A percentile compares a stretch with the other conserved stretches of the same genome.
Conservation (phyloP, 2,113 vertebrate species). For the Ceyx melanurus region DNA sequence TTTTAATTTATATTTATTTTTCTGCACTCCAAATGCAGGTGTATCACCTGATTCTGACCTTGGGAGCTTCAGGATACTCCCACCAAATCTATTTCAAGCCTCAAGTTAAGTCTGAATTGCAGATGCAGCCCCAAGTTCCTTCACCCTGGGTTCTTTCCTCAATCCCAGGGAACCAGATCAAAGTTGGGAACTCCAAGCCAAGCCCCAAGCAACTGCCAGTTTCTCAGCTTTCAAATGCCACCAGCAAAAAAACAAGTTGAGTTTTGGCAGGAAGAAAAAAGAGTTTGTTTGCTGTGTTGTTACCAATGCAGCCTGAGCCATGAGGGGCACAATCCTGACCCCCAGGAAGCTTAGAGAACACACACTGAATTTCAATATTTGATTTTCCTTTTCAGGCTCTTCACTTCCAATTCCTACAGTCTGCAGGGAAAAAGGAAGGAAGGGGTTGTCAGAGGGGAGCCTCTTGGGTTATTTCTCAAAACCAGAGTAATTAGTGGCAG, state of each 20-base stretch:
- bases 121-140: background rate
- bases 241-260: background rate
- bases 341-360: background rate
- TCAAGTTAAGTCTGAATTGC: background rate
- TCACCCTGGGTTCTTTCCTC: background rate
- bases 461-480: background rate
- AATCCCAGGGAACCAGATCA: constrained; percentile 19
- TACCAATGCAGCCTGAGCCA: background rate
- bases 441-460: background rate
- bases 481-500: background rate
- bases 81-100: background rate
- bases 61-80: background rate
- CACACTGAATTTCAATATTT: background rate
- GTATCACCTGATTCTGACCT: background rate
- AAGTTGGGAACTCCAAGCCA: constrained; percentile 21
- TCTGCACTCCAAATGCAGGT: background rate
- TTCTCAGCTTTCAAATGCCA: constrained; percentile 12
- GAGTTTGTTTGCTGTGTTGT: too few species aligned
- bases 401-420: background rate
- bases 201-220: constrained; percentile 2
- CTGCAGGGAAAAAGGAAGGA: background rate
- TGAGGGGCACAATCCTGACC: accelerated
- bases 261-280: background rate
- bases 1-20: background rate
- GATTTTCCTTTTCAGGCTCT: background rate